Evolutionary conservation across 2,797 vertebrate species (phyloP).

Genomic region (Chelon labrosus): DNA sequence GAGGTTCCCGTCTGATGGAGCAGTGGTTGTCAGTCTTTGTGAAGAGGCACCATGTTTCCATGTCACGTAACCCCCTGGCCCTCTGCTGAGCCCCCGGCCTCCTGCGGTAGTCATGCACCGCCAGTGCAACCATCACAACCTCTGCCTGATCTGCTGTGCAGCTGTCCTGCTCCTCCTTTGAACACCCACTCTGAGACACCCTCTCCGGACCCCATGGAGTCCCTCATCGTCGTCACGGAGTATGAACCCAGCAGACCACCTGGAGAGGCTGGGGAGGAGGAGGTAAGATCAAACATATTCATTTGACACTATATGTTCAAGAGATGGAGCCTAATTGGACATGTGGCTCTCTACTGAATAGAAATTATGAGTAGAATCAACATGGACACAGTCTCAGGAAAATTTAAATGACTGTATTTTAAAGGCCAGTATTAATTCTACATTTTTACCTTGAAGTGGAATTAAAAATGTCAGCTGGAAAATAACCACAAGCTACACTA

Average conservation of each 20-base stretch:
- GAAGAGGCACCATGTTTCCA: conserved; percentile 87
- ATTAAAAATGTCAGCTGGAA: background rate
- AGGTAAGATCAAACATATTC: conserved; percentile 60
- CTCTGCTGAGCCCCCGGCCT: conserved; percentile 70
- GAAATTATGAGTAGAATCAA: background rate
- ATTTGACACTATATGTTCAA: background rate
- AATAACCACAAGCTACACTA: background rate
- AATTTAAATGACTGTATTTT: no score
- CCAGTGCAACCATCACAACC: conserved; percentile 72
- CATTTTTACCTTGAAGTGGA: background rate
- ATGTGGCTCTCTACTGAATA: background rate
- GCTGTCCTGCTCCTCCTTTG: conserved; percentile 77
- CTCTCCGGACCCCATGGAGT: conserved; percentile 89
- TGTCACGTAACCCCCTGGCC: conserved; percentile 87
- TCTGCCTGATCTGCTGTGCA: conserved; percentile 85
- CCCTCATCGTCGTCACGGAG: conserved; percentile 93
- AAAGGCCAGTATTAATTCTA: no score
- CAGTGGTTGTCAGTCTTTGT: conserved; percentile 69
- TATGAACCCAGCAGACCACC: conserved; percentile 83
- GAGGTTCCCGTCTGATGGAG: conserved; percentile 72
- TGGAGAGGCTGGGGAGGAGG: conserved; percentile 63
- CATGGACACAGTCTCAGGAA: background rate
- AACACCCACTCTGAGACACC: conserved; percentile 71
- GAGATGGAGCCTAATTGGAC: background rate
- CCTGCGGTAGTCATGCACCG: conserved; percentile 79